Evolutionary conservation across 1,140 invertebrate species (phyloP).

Genomic region (Dinothrombium tinctorium): DNA sequence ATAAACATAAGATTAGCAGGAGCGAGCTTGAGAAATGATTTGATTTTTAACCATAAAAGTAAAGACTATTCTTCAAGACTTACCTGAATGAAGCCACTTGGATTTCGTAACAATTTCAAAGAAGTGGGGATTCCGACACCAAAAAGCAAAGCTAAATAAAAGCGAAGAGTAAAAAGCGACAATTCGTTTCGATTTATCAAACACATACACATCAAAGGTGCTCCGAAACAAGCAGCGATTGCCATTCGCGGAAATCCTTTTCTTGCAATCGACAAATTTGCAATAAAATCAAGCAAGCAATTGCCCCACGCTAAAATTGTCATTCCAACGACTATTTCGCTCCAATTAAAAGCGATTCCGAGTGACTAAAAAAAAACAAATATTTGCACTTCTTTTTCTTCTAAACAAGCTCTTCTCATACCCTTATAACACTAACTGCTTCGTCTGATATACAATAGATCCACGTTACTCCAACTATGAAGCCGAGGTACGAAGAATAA

Average conservation of each 20-base stretch:
- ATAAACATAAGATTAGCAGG: constrained; percentile 18
- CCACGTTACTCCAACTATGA: constrained; percentile 35
- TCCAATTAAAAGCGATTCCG: constrained; percentile 32
- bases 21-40: constrained; percentile 16
- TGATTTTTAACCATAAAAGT: background rate
- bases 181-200: background rate
- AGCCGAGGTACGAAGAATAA: constrained; percentile 17
- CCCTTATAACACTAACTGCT: constrained; percentile 33
- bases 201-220: constrained; percentile 33
- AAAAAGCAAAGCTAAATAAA: constrained; percentile 25
- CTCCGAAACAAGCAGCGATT: constrained; percentile 40
- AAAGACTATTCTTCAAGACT: background rate
- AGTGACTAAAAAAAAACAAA: constrained; percentile 23
- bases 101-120: constrained; percentile 22
- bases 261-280: constrained; percentile 34
- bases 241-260: constrained; percentile 39
- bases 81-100: constrained; percentile 15
- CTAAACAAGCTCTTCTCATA: constrained; percentile 11
- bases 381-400: background rate
- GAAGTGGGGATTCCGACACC: constrained; percentile 31
- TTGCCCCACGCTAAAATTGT: constrained; percentile 45
- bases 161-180: background rate
- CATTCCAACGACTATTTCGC: constrained; percentile 36
- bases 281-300: constrained; percentile 37
- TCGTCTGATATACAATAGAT: constrained; percentile 40